phyloP scores from a whole-genome alignment of 2,113 vertebrate genomes.

The Argyrosomus japonicus region DNA sequence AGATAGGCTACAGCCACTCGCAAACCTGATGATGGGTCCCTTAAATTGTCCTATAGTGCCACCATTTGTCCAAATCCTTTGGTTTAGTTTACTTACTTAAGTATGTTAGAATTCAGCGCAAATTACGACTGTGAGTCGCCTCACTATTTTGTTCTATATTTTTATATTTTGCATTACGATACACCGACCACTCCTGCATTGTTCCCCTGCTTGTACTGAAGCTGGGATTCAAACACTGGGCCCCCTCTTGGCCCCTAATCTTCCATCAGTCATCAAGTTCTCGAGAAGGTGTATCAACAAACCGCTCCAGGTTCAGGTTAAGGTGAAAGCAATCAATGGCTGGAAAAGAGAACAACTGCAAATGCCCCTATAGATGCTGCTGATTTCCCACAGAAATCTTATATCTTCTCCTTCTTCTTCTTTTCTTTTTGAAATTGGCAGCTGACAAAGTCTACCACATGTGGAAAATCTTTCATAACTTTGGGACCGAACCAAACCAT shows the following conservation, averaged over 20 bases:
- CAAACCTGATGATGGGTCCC: too few relatives aligned
- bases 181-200: background rate
- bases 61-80: too few relatives aligned
- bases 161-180: background rate
- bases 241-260: slow-evolving; percentile 9
- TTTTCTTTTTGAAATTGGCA: slow-evolving; percentile 63
- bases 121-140: background rate
- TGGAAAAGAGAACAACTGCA: slow-evolving; percentile 46
- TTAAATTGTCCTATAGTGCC: too few relatives aligned
- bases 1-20: too few relatives aligned
- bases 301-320: slow-evolving; percentile 45
- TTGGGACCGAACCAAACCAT: slow-evolving; percentile 65
- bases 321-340: slow-evolving; percentile 58
- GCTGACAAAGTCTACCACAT: slow-evolving; percentile 67
- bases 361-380: slow-evolving; percentile 52
- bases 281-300: slow-evolving; percentile 34
- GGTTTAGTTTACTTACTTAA: too few relatives aligned
- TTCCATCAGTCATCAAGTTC: slow-evolving; percentile 33
- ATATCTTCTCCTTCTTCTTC: slow-evolving; percentile 51
- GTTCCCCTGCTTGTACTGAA: background rate
- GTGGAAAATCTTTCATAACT: slow-evolving; percentile 74
- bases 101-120: background rate
- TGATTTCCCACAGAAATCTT: slow-evolving; percentile 63
- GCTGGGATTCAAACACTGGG: background rate
- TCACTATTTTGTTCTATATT: background rate